Percentiles rank a stretch among this genome's conserved stretches.
Conservation (phyloP, 2,888 invertebrate species). For the Rapana venosa region DNA sequence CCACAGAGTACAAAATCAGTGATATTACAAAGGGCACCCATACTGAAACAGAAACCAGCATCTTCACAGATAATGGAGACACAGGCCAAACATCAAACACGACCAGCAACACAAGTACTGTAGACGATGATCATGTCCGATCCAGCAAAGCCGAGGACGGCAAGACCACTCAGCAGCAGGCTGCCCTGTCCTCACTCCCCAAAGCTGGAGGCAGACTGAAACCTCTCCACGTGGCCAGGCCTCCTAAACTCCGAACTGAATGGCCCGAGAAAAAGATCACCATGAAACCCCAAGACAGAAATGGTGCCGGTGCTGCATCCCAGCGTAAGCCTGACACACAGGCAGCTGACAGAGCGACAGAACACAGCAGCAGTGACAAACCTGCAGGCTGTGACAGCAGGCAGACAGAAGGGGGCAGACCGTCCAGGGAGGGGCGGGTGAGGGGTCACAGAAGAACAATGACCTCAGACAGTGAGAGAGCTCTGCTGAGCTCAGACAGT, state of each 20-base stretch:
- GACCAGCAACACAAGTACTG: background rate
- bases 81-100: background rate
- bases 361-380: background rate
- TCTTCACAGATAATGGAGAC: background rate
- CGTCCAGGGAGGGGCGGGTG: background rate
- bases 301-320: background rate
- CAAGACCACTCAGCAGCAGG: background rate
- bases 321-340: background rate
- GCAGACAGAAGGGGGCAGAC: background rate
- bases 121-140: background rate
- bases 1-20: background rate
- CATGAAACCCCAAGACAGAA: background rate
- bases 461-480: slow-evolving; percentile 49
- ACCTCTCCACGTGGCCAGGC: slow-evolving; percentile 11
- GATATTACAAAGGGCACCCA: background rate
- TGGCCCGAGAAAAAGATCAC: slow-evolving; percentile 11
- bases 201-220: slow-evolving; percentile 28
- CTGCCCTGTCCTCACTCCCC: background rate
- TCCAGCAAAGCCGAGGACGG: background rate
- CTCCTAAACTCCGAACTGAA: background rate
- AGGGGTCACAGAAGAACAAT: slow-evolving; percentile 45
- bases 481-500: slow-evolving; percentile 48
- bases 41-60: background rate
- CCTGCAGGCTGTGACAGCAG: background rate
- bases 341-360: background rate